These are phyloP conservation scores for Torymus tubicola DNA, from an alignment of 2,888 invertebrate species.

Conservation along the genomic window DNA sequence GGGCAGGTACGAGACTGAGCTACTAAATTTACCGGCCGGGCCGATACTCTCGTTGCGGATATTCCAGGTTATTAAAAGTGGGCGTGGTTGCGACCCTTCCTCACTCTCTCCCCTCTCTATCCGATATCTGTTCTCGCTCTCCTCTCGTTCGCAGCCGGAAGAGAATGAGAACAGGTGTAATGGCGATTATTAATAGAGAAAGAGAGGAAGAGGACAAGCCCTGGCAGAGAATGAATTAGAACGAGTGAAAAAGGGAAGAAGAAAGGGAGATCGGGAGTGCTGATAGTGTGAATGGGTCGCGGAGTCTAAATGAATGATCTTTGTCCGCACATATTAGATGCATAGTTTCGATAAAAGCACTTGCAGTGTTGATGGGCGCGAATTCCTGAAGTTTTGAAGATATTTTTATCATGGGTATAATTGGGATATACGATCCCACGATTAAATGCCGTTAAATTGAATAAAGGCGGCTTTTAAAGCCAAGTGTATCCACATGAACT, in stretches of 20 bases:
- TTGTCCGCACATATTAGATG: not conserved
- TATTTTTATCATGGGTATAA: too few species aligned
- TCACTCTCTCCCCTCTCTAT: constrained; percentile 10
- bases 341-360: not conserved
- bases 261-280: not conserved
- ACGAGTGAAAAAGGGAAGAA: not conserved
- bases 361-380: too few species aligned
- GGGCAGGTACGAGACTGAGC: constrained; percentile 24
- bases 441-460: too few species aligned
- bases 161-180: constrained; percentile 70
- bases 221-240: constrained; percentile 29
- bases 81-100: constrained; percentile 63
- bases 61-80: constrained; percentile 76
- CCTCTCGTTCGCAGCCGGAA: constrained; percentile 49
- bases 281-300: constrained; percentile 9
- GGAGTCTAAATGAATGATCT: constrained; percentile 3
- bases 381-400: too few species aligned
- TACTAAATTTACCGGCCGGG: constrained; percentile 71
- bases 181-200: constrained; percentile 71
- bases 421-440: too few species aligned
- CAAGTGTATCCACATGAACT: too few species aligned
- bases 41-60: constrained; percentile 61
- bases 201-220: not conserved
- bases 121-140: constrained; percentile 3
- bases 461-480: too few species aligned